Evolutionary conservation across 2,113 vertebrate genomes (phyloP).

Genomic region (Ailuropoda melanoleuca): DNA sequence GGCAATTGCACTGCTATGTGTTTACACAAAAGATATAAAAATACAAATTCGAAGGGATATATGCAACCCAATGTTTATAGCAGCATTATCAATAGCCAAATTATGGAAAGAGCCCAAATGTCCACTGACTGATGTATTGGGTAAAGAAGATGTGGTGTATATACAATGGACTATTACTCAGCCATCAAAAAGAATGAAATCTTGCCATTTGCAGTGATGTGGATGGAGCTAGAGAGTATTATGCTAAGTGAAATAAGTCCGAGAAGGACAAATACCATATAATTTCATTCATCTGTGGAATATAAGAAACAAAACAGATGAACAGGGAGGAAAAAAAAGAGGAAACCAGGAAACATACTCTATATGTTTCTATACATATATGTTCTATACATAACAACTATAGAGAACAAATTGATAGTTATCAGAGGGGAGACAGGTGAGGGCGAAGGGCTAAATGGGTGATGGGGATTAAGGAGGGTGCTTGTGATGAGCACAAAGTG

Average conservation of each 20-base stretch:
- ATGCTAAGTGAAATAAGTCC: neutral
- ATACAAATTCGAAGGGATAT: neutral
- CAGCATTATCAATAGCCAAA: neutral
- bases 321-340: neutral
- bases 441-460: neutral
- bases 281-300: neutral
- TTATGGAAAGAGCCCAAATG: neutral
- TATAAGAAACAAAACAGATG: neutral
- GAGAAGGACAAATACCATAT: neutral
- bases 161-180: neutral
- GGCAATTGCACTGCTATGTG: neutral
- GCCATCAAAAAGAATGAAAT: neutral
- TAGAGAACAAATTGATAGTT: neutral
- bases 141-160: neutral
- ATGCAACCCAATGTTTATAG: neutral
- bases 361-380: neutral
- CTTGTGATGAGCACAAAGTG: neutral
- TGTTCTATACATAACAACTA: neutral
- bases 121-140: neutral
- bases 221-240: neutral
- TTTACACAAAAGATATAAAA: neutral
- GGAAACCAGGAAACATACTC: neutral
- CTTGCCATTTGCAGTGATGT: neutral
- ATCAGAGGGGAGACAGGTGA: neutral
- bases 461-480: neutral